Base-by-base conservation (phyloP, 2,113 vertebrate genomes). In the Polypterus bichir region DNA sequence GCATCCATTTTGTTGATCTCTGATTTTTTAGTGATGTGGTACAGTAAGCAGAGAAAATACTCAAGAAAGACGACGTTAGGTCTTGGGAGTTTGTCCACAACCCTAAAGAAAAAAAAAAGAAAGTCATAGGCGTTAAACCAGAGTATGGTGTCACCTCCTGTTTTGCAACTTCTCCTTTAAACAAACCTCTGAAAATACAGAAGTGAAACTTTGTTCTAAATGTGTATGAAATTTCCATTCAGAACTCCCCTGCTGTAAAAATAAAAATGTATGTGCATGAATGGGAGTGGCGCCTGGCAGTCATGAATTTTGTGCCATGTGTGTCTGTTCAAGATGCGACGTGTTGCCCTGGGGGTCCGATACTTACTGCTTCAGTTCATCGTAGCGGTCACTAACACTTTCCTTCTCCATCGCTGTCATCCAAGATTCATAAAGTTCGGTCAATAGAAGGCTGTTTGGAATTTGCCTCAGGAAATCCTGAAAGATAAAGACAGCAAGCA, bases 401-500 rank as follows among this genome's bases (percentile, higher is more conserved):
- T 76, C 72, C 44, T 70, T 84, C 54, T 88, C 86, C 70, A 98
- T 65, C 53, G 92, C 88, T 0, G 51, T 56, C 75, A 92, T 92
- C 94, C 96, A 97, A 44, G 75, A 77, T 5, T 86, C 72, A 10
- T 90, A 95, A 59, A 88, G 83, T 9, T 91, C 81, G 1, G 79
- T 78, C 2, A 77, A 85, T 51, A 98, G 77, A 8, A 98, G 83
- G 66, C 91, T 93, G 62, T 76, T 81, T 1, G 96, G 96, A 70
- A 97, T 91, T 2, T 92, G 88, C 64, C 89, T 81, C 52, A 98
- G 88, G 68, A 97, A 98, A 68, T 89, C 88, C 96, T 98, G 78
- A 47, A 74, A 74, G 49, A 48, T 55, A 55, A 66, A 27, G 63
- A 59, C 11, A 46, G 5, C 11, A 3, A 27, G 44, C 9, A 62